Evolutionary conservation across 2,113 vertebrate genomes (phyloP).

Genomic region (Athene noctua): DNA sequence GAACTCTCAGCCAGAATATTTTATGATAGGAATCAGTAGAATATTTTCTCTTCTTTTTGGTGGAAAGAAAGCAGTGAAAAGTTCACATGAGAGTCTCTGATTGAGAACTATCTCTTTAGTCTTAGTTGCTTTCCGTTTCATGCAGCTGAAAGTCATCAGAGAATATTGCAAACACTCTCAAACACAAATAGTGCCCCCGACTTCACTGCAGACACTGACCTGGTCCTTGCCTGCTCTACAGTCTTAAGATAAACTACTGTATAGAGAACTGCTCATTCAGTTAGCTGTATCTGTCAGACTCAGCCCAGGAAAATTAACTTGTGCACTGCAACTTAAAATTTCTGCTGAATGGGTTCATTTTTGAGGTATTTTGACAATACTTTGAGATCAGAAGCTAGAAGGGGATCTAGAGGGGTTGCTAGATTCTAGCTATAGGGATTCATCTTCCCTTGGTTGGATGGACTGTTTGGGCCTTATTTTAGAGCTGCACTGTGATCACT

Average conservation of each 20-base stretch:
- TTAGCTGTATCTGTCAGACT: not conserved
- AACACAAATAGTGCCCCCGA: not conserved
- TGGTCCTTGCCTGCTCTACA: conserved; percentile 4
- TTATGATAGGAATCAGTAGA: not conserved
- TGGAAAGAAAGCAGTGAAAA: not conserved
- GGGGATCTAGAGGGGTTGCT: not conserved
- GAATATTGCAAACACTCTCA: not conserved
- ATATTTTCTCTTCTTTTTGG: not conserved
- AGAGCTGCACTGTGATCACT: not conserved
- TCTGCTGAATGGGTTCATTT: not conserved
- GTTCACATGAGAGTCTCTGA: not conserved
- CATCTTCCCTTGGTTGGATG: not conserved
- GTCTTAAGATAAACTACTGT: not conserved
- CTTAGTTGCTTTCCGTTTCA: not conserved
- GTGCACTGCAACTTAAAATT: not conserved
- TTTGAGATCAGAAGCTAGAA: not conserved
- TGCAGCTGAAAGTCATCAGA: not conserved
- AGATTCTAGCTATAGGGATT: not conserved
- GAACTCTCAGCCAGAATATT: not conserved
- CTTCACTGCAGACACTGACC: not conserved
- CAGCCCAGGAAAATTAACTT: not conserved
- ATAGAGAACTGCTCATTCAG: not conserved
- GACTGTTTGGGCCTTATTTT: not conserved
- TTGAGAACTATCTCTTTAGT: not conserved
- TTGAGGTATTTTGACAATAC: not conserved